These are phyloP conservation scores for Paramisgurnus dabryanus DNA, from an alignment of 2,113 vertebrate genomes.

Conservation along the genomic window DNA sequence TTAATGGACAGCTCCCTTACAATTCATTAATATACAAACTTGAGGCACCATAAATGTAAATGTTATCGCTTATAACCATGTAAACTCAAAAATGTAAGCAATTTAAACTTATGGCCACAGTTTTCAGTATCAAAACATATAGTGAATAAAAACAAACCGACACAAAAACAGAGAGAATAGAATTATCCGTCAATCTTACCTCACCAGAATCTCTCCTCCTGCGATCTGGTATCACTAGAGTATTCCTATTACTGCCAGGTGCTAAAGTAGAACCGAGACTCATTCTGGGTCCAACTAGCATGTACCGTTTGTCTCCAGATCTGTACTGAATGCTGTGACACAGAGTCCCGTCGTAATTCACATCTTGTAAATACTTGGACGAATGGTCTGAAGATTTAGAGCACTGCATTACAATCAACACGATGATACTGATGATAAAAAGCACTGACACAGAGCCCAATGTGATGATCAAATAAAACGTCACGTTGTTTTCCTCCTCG, in stretches of 20 bases:
- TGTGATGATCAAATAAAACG: conserved; percentile 1
- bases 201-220: conserved; percentile 38
- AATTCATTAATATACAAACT: too few species aligned
- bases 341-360: neutral
- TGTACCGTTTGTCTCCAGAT: conserved; percentile 14
- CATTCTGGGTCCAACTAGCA: conserved; percentile 6
- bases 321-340: conserved; percentile 18
- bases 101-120: too few species aligned
- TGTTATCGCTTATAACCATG: too few species aligned
- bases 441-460: neutral
- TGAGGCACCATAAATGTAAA: too few species aligned
- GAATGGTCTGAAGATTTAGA: neutral
- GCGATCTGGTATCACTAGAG: conserved; percentile 42
- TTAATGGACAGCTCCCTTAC: too few species aligned
- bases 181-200: conserved; percentile 38
- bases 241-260: conserved; percentile 48
- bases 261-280: neutral
- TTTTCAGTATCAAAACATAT: too few species aligned
- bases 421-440: neutral
- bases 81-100: too few species aligned
- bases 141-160: too few species aligned
- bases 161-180: neutral
- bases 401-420: conserved; percentile 1
- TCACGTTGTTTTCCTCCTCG: neutral
- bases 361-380: neutral